These are phyloP conservation scores for Diaprepes abbreviatus DNA, from an alignment of 2,888 invertebrate species.

Conservation along the genomic window DNA sequence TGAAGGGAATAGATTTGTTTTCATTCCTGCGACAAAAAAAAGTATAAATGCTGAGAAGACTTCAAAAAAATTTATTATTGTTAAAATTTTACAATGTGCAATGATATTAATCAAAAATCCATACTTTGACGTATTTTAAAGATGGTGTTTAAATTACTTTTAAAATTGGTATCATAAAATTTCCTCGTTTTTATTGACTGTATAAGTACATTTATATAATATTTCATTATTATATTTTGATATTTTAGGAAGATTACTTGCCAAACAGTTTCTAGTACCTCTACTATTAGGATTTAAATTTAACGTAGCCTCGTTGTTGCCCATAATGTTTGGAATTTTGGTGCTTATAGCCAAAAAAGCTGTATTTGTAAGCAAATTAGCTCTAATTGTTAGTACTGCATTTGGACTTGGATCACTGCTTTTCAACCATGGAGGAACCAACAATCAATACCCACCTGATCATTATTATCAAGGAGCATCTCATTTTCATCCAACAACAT, in stretches of 20 bases:
- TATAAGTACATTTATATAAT: no score
- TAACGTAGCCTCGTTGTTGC: constrained; percentile 81
- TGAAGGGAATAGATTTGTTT: no score
- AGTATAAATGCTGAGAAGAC: no score
- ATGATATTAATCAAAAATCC: no score
- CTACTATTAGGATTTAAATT: constrained; percentile 86
- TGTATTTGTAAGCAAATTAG: constrained; percentile 80
- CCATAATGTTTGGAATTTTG: constrained; percentile 79
- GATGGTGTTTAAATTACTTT: no score
- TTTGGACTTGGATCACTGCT: constrained; percentile 72
- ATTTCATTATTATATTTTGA: not conserved
- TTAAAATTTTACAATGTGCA: no score
- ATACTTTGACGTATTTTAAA: no score
- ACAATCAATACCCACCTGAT: constrained; percentile 15
- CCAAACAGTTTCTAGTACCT: constrained; percentile 82
- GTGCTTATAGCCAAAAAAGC: constrained; percentile 84
- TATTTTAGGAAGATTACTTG: constrained; percentile 78
- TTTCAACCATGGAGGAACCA: constrained; percentile 55
- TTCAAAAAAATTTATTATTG: no score
- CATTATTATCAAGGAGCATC: constrained; percentile 38
- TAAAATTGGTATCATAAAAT: no score
- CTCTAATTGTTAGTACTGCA: constrained; percentile 78
- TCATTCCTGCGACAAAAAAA: no score
- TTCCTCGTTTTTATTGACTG: no score
- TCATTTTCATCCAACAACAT: constrained; percentile 47